These are phyloP conservation scores for Mormyrus hasselquistii DNA, from an alignment of 2,797 vertebrate species.

Conservation along the genomic window DNA sequence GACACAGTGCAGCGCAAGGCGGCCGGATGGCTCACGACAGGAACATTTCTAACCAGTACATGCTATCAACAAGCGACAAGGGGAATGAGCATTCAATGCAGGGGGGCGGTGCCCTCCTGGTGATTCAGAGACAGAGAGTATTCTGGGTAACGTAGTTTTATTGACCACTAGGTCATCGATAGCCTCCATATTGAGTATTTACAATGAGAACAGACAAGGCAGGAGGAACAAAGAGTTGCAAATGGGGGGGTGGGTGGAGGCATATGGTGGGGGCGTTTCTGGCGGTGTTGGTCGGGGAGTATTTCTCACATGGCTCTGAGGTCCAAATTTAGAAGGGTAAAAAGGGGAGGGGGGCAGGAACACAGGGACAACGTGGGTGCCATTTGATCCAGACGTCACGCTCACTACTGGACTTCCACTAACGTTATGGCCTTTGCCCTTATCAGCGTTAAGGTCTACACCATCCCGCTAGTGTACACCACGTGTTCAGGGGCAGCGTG, in stretches of 20 bases:
- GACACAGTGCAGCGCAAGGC: constrained; percentile 62
- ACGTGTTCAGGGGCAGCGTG: background rate
- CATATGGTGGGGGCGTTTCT: constrained; percentile 31
- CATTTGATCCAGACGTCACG: constrained; percentile 30
- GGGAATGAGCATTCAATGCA: constrained; percentile 49
- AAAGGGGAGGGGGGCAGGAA: constrained; percentile 24
- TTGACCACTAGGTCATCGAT: constrained; percentile 19
- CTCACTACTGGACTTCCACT: constrained; percentile 20
- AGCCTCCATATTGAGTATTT: constrained; percentile 63
- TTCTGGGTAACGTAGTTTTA: constrained; percentile 39
- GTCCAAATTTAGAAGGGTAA: background rate
- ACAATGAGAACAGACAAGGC: constrained; percentile 54
- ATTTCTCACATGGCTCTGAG: constrained; percentile 12
- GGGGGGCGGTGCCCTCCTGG: constrained; percentile 54
- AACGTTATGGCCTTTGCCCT: constrained; percentile 28
- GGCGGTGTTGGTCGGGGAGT: background rate
- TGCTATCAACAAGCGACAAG: constrained; percentile 77
- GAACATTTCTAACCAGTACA: constrained; percentile 74
- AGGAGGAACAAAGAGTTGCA: constrained; percentile 37
- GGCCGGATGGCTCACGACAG: constrained; percentile 61
- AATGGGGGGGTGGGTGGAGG: constrained; percentile 43
- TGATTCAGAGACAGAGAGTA: constrained; percentile 46
- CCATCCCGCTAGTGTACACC: constrained; percentile 45
- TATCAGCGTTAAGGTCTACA: constrained; percentile 8
- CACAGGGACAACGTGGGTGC: constrained; percentile 63